phyloP scores from a whole-genome alignment of 2,888 invertebrate genomes.

The Tenthredo amoena region DNA sequence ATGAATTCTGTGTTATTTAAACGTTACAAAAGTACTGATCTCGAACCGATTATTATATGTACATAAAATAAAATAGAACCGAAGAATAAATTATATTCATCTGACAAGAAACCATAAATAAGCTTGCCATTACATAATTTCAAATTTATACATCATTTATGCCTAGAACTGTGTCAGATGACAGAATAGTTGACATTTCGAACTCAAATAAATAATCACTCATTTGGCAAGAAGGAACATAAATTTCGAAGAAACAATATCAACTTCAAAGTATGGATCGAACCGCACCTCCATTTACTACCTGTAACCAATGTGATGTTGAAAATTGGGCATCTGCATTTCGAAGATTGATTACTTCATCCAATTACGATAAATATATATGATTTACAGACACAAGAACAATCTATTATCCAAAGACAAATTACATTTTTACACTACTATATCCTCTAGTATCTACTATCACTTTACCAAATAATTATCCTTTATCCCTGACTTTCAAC shows the following conservation, averaged over 20 bases:
- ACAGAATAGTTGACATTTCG: neutral
- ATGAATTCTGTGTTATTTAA: slow-evolving; percentile 29
- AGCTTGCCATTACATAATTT: neutral
- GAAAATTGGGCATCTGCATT: slow-evolving; percentile 30
- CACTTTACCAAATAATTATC: slow-evolving; percentile 33
- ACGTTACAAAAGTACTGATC: slow-evolving; percentile 25
- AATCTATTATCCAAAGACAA: slow-evolving; percentile 43
- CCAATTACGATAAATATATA: neutral
- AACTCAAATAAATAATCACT: neutral
- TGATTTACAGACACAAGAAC: slow-evolving; percentile 32
- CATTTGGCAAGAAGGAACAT: slow-evolving; percentile 1
- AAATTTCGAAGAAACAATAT: slow-evolving; percentile 25
- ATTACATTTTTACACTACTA: slow-evolving; percentile 36
- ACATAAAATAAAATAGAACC: slow-evolving; percentile 14
- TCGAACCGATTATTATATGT: slow-evolving; percentile 32
- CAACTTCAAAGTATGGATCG: slow-evolving; percentile 18
- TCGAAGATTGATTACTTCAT: slow-evolving; percentile 18
- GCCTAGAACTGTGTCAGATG: neutral
- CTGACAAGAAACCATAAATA: neutral
- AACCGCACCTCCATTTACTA: neutral
- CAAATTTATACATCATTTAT: slow-evolving; percentile 5
- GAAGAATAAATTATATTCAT: slow-evolving; percentile 16
- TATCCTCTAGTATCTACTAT: slow-evolving; percentile 30
- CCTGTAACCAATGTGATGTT: slow-evolving; percentile 34
- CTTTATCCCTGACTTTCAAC: slow-evolving; percentile 17